A percentile compares a stretch with the other conserved stretches of the same genome.
phyloP scores from a whole-genome alignment of 2,113 vertebrate species.

The Corydoras maculifer region DNA sequence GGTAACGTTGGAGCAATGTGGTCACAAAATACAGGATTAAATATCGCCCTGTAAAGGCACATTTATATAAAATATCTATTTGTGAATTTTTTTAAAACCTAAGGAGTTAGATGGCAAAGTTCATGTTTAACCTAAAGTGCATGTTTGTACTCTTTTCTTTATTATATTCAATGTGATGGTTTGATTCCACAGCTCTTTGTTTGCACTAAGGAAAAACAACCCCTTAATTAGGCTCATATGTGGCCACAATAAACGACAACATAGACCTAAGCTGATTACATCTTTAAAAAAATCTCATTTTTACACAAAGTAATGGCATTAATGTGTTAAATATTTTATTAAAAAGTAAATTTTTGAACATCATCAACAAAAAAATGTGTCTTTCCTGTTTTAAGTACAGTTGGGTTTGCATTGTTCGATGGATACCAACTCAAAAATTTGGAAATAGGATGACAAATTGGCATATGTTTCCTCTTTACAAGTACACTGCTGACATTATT shows the following conservation, averaged over 20 bases:
- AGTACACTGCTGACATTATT: constrained; percentile 47
- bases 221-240: constrained; percentile 24
- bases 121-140: too few species aligned
- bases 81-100: too few species aligned
- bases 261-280: background rate
- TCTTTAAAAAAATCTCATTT: background rate
- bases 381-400: background rate
- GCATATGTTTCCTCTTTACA: constrained; percentile 25
- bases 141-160: background rate
- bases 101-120: too few species aligned
- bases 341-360: too few species aligned
- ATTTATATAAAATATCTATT: background rate
- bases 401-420: background rate
- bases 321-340: too few species aligned
- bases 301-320: background rate
- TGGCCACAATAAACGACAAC: constrained; percentile 12
- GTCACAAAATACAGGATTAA: background rate
- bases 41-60: background rate
- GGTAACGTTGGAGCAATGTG: background rate
- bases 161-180: constrained; percentile 15
- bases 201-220: constrained; percentile 30
- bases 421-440: constrained; percentile 30
- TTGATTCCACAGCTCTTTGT: constrained; percentile 17
- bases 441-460: constrained; percentile 43
- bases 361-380: too few species aligned